These are phyloP conservation scores for Callosobruchus maculatus DNA, from an alignment of 2,888 invertebrate genomes.

Conservation along the genomic window DNA sequence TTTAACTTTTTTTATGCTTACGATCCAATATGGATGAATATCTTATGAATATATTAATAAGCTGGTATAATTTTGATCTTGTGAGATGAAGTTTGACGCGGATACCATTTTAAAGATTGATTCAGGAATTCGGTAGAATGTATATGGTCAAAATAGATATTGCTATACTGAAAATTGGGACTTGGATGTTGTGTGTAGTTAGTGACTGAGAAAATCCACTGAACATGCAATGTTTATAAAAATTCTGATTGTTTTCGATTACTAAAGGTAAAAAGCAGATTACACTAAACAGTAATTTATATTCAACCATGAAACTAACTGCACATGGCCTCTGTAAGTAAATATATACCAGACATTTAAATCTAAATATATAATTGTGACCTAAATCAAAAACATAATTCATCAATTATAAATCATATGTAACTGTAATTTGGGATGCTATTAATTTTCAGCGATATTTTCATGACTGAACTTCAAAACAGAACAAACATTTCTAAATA, in stretches of 20 bases:
- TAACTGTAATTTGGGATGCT: too few relatives aligned
- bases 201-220: not conserved
- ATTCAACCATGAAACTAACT: too few relatives aligned
- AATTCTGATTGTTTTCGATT: not conserved
- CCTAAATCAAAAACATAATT: too few relatives aligned
- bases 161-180: not conserved
- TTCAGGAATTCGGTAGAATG: not conserved
- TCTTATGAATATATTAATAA: not conserved
- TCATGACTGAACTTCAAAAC: too few relatives aligned
- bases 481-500: too few relatives aligned
- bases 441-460: too few relatives aligned
- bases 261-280: too few relatives aligned
- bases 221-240: not conserved
- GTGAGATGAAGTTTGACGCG: not conserved
- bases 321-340: too few relatives aligned
- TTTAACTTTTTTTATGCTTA: not conserved
- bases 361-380: too few relatives aligned
- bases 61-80: not conserved
- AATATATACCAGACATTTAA: too few relatives aligned
- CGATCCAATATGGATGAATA: not conserved
- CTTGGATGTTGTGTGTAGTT: not conserved
- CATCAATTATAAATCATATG: too few relatives aligned
- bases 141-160: not conserved
- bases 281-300: too few relatives aligned
- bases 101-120: not conserved